Base-by-base conservation (phyloP, 2,888 invertebrate species). In the Conus canariensis region DNA sequence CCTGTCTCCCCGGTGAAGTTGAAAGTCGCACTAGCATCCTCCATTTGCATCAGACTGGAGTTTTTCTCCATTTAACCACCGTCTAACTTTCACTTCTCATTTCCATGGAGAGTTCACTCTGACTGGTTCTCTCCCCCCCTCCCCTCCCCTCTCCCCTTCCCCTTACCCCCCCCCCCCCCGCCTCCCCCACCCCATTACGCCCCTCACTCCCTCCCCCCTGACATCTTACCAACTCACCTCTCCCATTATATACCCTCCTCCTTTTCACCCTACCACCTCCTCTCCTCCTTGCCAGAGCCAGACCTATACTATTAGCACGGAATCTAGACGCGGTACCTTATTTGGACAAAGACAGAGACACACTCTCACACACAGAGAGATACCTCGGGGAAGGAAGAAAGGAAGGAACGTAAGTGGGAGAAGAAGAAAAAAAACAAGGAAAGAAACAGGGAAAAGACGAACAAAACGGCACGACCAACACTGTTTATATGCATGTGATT, bases 41-140 rank as follows among this genome's bases (percentile, higher is more conserved):
- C 82, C 22, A 83, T 83, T 82, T 83, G 82, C 82, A 83, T 83
- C 82, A 83, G 82, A 83, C 82, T 58, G 82, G 58, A 56, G 82
- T 56, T 83, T 82, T 83, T 83, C 82, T 83, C 58, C 58, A 56
- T 58, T 83, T 83, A 58, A 83, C 56, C 82, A 83, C 82, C 82
- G 82, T 83, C 82, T 83, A 83, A 83, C 82, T 83, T 83, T 83
- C 82, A 83, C 82, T 83, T 58, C 82, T 58, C 82, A 83, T 83
- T 83, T 83, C 82, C 82, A 83, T 83, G 9, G 82, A 58, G 22
- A 58, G 58, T 83, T 83, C 82, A 58, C 58, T 83, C 58, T 83
- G 82, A 83, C 82, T 58, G 16, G 58, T 58, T 19, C 56, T 19
- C 25, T 4, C 22, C 22, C 22, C 19, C 82, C 19, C 12, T 10